phyloP scores from a whole-genome alignment of 2,113 vertebrate species.

The Suncus etruscus region DNA sequence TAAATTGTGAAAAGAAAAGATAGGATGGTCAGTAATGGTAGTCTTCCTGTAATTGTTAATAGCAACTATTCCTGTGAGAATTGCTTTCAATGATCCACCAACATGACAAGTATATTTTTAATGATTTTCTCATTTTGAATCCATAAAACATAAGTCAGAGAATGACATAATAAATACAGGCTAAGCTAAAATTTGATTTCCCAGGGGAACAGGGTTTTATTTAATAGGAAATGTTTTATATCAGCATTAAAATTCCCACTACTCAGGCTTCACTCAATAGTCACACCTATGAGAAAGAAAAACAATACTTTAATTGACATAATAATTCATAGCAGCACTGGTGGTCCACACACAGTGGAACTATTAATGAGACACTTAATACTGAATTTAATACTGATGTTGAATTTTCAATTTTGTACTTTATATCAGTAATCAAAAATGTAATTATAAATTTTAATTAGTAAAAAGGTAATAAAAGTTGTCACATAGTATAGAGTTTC shows the following conservation, averaged over 20 bases:
- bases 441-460: slow-evolving; percentile 40
- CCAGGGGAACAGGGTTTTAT: slow-evolving; percentile 46
- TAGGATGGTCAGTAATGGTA: neutral
- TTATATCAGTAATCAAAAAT: slow-evolving; percentile 40
- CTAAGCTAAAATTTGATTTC: slow-evolving; percentile 69
- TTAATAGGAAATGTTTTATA: slow-evolving; percentile 57
- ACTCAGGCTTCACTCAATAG: neutral
- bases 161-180: slow-evolving; percentile 54
- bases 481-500: neutral
- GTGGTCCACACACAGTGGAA: neutral
- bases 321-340: neutral
- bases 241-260: slow-evolving; percentile 10
- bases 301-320: slow-evolving; percentile 30
- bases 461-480: slow-evolving; percentile 42
- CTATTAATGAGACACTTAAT: neutral
- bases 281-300: neutral
- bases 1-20: neutral
- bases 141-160: slow-evolving; percentile 59
- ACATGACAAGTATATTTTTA: slow-evolving; percentile 53
- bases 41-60: slow-evolving; percentile 15
- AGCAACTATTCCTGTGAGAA: neutral
- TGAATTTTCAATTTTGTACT: slow-evolving; percentile 31
- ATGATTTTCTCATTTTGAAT: slow-evolving; percentile 58
- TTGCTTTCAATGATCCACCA: slow-evolving; percentile 46
- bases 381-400: neutral